Evolutionary conservation across 2,888 invertebrate species (phyloP), one percentile per base, ranked within the genome.

Genomic region (Pollenia griseotomentosa): DNA sequence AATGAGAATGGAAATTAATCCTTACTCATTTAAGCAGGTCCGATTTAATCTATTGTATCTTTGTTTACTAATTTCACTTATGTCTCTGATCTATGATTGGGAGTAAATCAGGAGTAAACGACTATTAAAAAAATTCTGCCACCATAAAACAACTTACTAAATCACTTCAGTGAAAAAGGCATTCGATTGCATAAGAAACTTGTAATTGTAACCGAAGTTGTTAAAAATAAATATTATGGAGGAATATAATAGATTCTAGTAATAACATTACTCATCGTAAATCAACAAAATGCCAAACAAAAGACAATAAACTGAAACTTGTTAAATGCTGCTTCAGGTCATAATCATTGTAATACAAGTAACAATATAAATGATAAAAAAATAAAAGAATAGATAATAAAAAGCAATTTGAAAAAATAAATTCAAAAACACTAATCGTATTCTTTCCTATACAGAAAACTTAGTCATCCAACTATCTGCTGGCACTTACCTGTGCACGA

Each of bases 401-500:
- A 40, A 57, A 11, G 33, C 51, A 74, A 51, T 11, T 53, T 4
- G 61, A 74, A 19, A 59, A 51, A 14, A 73, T 33, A 65, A 63
- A 51, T 14, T 16, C 33, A 63, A 53, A 23, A 0, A 23, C 11
- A 61, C 19, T 68, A 33, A 33, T 33, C 33, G 33, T 33, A 33
- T 6, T 33, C 33, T 33, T 63, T 14, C 12, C 12, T 51, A 2
- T 16, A 19, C 48, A 63, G 40, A 2, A 48, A 16, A 74, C 33
- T 33, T 40, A 51, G 40, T 61, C 16, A 14, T 44, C 10, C 23
- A 12, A 33, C 5, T 16, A 46, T 42, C 53, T 44, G 19, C 8
- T 23, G 33, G 3, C 48, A 94, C 95, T 95, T 95, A 98, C 98
- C 96, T 99, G 98, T 83, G 98, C 96, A 94, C 96, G 96, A 80